Evolutionary conservation across 2,888 invertebrate genomes (phyloP).

Genomic region (Mesopsocus fuscifrons): DNA sequence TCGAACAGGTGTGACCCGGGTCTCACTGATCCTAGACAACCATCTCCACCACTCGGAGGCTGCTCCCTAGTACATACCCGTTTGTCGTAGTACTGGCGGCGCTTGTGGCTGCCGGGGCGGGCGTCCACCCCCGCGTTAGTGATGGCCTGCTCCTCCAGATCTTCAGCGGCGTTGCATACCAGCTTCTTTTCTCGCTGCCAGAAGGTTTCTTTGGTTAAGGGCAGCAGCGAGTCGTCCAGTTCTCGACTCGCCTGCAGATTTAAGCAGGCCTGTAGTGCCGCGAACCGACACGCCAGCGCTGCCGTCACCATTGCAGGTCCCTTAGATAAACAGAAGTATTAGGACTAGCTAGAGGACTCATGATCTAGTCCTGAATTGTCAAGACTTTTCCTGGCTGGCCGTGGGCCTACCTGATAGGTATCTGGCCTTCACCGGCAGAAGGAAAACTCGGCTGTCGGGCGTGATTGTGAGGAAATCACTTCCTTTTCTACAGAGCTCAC

Average conservation of each 20-base stretch:
- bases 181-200: slow-evolving; percentile 28
- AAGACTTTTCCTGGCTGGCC: too few relatives aligned
- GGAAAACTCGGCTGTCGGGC: too few relatives aligned
- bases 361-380: too few relatives aligned
- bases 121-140: slow-evolving; percentile 42
- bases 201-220: slow-evolving; percentile 87
- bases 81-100: slow-evolving; percentile 81
- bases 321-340: slow-evolving; percentile 27
- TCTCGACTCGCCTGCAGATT: slow-evolving; percentile 70
- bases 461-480: too few relatives aligned
- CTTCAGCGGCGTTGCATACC: slow-evolving; percentile 22
- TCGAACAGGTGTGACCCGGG: too few relatives aligned
- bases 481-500: too few relatives aligned
- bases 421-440: too few relatives aligned
- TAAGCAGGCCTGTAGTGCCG: slow-evolving; percentile 72
- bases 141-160: slow-evolving; percentile 29
- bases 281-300: slow-evolving; percentile 68
- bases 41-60: too few relatives aligned
- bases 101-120: slow-evolving; percentile 85
- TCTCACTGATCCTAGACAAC: too few relatives aligned
- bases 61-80: slow-evolving; percentile 35
- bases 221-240: slow-evolving; percentile 77
- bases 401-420: too few relatives aligned
- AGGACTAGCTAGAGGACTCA: too few relatives aligned
- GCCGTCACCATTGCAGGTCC: slow-evolving; percentile 68